A percentile compares a stretch with the other conserved stretches of the same genome.
These are phyloP conservation scores for Acrocyrtus sp. DNA, from an alignment of 2,888 invertebrate species.

Conservation along the genomic window DNA sequence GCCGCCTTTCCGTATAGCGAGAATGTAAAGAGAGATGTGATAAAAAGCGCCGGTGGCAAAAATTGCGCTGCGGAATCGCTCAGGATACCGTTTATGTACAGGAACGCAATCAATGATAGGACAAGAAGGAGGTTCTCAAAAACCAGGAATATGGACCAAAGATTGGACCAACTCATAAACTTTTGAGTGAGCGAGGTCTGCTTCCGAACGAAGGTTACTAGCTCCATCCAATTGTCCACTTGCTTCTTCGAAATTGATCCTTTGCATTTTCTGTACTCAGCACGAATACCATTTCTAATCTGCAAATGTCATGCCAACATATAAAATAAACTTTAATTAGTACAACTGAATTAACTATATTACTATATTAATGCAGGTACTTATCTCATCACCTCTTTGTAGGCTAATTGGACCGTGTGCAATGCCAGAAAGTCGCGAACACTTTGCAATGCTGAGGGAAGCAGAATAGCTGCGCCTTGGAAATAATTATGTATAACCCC, in stretches of 20 bases:
- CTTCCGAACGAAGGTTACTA: not conserved
- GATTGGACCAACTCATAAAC: slow-evolving; percentile 10
- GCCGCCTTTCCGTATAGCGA: slow-evolving; percentile 15
- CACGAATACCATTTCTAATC: slow-evolving; percentile 18
- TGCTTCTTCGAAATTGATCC: not conserved
- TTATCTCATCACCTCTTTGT: too few relatives aligned
- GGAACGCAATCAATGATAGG: slow-evolving; percentile 9
- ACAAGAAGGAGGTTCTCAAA: slow-evolving; percentile 4
- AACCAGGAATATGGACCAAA: slow-evolving; percentile 20
- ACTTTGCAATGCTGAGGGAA: not conserved
- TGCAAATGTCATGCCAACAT: too few relatives aligned
- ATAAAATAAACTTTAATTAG: too few relatives aligned
- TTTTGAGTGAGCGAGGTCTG: not conserved
- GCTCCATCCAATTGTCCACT: slow-evolving; percentile 12
- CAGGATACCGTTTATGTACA: slow-evolving; percentile 14
- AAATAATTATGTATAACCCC: not conserved
- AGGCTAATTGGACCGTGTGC: not conserved
- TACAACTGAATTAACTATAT: too few relatives aligned
- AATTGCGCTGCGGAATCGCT: not conserved
- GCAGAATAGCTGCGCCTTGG: not conserved
- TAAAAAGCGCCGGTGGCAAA: not conserved
- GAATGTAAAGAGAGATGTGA: not conserved
- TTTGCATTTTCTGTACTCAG: not conserved
- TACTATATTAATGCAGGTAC: too few relatives aligned
- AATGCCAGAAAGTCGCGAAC: slow-evolving; percentile 2